Percentiles rank a stretch among this genome's conserved stretches.
Evolutionary conservation across 1,140 invertebrate genomes (phyloP).

Genomic region (Scaptodrosophila lebanonensis): DNA sequence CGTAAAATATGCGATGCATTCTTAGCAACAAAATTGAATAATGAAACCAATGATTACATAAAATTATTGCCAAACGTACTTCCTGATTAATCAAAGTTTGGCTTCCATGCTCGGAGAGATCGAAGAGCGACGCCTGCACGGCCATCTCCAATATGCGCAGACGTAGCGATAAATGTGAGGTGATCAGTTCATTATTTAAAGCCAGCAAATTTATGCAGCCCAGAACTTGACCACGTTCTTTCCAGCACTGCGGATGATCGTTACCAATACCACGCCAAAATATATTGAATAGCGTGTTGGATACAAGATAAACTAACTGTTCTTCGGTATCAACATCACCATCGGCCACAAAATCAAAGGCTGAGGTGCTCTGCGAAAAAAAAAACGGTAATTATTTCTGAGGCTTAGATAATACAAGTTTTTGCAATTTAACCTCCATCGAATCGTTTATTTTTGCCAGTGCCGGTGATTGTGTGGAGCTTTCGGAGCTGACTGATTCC

Average conservation of each 20-base stretch:
- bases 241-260: slow-evolving; percentile 80
- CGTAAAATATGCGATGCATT: slow-evolving; percentile 81
- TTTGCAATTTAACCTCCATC: slow-evolving; percentile 29
- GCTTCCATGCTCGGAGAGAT: slow-evolving; percentile 79
- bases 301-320: slow-evolving; percentile 80
- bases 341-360: slow-evolving; percentile 71
- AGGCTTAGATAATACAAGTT: not conserved
- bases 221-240: slow-evolving; percentile 81
- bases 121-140: slow-evolving; percentile 80
- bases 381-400: not conserved
- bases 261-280: slow-evolving; percentile 82
- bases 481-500: slow-evolving; percentile 69
- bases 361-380: slow-evolving; percentile 37
- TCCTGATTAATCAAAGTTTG: slow-evolving; percentile 77
- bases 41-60: not conserved
- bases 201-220: slow-evolving; percentile 81
- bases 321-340: slow-evolving; percentile 78
- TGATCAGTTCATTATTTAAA: slow-evolving; percentile 80
- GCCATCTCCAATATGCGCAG: slow-evolving; percentile 81
- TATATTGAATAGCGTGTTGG: slow-evolving; percentile 80
- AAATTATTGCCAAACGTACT: not conserved
- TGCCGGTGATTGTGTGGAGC: slow-evolving; percentile 64
- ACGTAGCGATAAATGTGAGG: slow-evolving; percentile 80
- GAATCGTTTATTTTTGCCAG: slow-evolving; percentile 54
- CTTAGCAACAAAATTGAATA: slow-evolving; percentile 1